Evolutionary conservation across 2,888 invertebrate genomes (phyloP).

Genomic region (Heliconius cydno): DNA sequence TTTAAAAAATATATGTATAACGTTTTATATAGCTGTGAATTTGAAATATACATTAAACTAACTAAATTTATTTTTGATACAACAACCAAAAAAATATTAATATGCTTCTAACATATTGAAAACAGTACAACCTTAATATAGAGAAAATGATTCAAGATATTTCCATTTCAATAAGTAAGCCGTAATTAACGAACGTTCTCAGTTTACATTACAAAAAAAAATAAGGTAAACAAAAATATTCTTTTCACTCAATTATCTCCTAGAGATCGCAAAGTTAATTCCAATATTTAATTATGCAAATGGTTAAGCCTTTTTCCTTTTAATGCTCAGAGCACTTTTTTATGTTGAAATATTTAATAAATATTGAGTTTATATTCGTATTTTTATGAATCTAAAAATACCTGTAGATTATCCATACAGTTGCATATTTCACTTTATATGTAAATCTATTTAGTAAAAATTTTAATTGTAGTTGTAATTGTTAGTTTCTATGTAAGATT

Average conservation of each 20-base stretch:
- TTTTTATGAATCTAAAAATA: not conserved
- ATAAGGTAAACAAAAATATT: slow-evolving; percentile 56
- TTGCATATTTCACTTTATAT: not conserved
- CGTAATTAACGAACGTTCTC: not conserved
- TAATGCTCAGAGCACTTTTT: slow-evolving; percentile 2
- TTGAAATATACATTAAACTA: too few species aligned
- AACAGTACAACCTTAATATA: too few species aligned
- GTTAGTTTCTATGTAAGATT: not conserved
- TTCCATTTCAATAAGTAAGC: not conserved
- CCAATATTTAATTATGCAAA: slow-evolving; percentile 76
- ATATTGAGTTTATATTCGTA: not conserved
- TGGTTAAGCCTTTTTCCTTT: slow-evolving; percentile 60
- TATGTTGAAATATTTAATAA: slow-evolving; percentile 7
- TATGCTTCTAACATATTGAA: too few species aligned
- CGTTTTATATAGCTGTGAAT: too few species aligned
- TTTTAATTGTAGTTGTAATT: not conserved
- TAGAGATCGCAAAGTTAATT: slow-evolving; percentile 63
- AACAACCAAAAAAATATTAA: too few species aligned
- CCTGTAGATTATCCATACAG: not conserved
- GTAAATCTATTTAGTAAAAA: not conserved
- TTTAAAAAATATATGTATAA: too few species aligned
- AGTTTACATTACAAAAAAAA: slow-evolving; percentile 43
- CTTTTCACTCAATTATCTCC: slow-evolving; percentile 69
- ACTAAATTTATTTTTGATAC: too few species aligned
- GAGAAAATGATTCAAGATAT: not conserved